Conservation (phyloP, 1,140 invertebrate species). For the Leptinotarsa lineolata region DNA sequence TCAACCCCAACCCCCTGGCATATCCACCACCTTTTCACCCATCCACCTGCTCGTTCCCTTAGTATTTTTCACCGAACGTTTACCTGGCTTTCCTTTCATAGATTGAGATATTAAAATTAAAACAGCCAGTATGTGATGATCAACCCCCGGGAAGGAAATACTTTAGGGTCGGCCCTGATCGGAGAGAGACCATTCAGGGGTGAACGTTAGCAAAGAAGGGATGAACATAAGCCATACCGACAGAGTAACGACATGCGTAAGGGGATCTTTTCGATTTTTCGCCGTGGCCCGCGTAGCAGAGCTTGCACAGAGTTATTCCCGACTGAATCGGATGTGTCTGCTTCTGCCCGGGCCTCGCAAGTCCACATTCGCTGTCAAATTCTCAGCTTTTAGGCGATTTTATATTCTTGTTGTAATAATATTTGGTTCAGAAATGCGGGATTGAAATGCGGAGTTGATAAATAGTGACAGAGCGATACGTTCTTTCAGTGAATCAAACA, state of each 20-base stretch:
- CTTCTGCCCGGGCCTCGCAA: conserved; percentile 25
- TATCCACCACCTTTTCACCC: neutral
- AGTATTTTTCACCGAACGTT: neutral
- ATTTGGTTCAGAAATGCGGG: conserved; percentile 23
- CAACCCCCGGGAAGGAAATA: conserved; percentile 20
- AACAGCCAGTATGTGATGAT: conserved; percentile 6
- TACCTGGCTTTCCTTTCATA: neutral
- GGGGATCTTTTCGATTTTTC: conserved; percentile 19
- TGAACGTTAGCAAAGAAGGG: conserved; percentile 28
- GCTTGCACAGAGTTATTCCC: conserved; percentile 1
- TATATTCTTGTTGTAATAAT: conserved; percentile 26
- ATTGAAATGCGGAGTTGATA: conserved; percentile 8
- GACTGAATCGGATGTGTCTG: conserved; percentile 14
- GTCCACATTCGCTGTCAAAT: conserved; percentile 26
- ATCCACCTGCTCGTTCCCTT: neutral
- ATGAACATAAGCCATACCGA: conserved; percentile 22
- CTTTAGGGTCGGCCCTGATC: conserved; percentile 19
- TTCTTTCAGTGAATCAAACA: neutral
- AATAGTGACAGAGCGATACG: neutral
- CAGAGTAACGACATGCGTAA: conserved; percentile 18
- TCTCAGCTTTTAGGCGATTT: conserved; percentile 29
- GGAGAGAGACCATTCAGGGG: conserved; percentile 25
- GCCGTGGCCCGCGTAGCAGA: neutral
- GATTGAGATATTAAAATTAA: conserved; percentile 14
- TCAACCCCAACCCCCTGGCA: neutral